Evolutionary conservation across 2,888 invertebrate species (phyloP).

Genomic region (Hyposoter didymator): DNA sequence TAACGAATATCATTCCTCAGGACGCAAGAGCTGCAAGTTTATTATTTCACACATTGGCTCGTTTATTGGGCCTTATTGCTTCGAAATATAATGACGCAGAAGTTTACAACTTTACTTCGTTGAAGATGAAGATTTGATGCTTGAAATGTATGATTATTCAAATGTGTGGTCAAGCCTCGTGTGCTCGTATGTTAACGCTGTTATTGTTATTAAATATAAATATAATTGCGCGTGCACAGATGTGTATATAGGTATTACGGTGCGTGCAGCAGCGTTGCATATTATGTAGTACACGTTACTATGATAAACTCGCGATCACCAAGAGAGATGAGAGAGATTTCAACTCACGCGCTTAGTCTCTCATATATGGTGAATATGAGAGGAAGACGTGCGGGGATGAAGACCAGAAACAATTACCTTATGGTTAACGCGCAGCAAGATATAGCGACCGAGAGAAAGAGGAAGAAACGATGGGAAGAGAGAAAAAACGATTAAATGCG

Average conservation of each 20-base stretch:
- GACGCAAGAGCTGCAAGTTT: background rate
- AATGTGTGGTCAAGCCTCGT: conserved; percentile 28
- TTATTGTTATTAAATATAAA: conserved; percentile 8
- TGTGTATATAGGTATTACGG: conserved; percentile 3
- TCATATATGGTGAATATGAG: conserved; percentile 20
- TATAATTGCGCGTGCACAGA: conserved; percentile 5
- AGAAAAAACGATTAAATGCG: conserved; percentile 28
- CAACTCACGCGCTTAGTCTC: background rate
- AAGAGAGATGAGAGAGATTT: conserved; percentile 44
- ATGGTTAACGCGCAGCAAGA: conserved; percentile 63
- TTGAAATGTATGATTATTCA: conserved; percentile 4
- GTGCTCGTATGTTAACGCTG: background rate
- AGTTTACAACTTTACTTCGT: background rate
- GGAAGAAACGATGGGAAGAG: conserved; percentile 24
- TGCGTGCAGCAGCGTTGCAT: conserved; percentile 65
- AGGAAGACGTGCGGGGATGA: conserved; percentile 42
- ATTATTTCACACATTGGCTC: background rate
- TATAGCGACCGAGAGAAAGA: conserved; percentile 18
- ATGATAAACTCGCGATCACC: conserved; percentile 48
- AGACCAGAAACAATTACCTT: conserved; percentile 72
- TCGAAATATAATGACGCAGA: background rate
- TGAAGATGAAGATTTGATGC: conserved; percentile 9
- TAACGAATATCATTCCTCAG: background rate
- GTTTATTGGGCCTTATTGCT: background rate
- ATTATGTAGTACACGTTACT: conserved; percentile 71